These are phyloP conservation scores for Chrysolina oricalcia DNA, from an alignment of 2,888 invertebrate species.

Conservation along the genomic window DNA sequence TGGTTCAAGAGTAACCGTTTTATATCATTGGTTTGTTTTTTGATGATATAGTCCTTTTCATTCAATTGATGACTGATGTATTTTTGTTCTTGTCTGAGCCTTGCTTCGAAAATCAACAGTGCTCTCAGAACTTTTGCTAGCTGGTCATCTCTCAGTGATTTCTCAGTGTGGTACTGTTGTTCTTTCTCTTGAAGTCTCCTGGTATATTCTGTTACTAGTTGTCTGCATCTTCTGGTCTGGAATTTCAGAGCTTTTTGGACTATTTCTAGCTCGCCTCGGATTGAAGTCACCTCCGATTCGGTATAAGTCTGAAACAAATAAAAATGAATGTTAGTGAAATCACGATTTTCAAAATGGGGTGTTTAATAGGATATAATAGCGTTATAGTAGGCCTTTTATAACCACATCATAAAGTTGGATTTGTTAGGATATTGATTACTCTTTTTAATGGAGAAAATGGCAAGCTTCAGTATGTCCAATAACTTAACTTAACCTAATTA, in stretches of 20 bases:
- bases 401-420: no score
- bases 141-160: conserved; percentile 80
- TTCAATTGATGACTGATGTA: conserved; percentile 79
- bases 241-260: conserved; percentile 80
- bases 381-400: no score
- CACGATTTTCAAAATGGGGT: neutral
- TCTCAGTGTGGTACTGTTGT: conserved; percentile 76
- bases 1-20: conserved; percentile 76
- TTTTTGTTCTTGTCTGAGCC: conserved; percentile 82
- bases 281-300: conserved; percentile 76
- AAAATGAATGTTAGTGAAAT: conserved; percentile 22
- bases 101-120: conserved; percentile 81
- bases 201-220: conserved; percentile 79
- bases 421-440: no score
- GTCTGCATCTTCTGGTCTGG: conserved; percentile 80
- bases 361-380: no score
- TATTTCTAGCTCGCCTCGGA: conserved; percentile 79
- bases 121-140: conserved; percentile 81
- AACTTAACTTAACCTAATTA: no score
- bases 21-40: conserved; percentile 81
- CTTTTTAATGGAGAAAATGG: no score
- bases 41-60: conserved; percentile 83
- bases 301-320: conserved; percentile 76
- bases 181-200: conserved; percentile 77
- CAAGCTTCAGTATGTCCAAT: no score